Base-by-base conservation (phyloP, 2,113 vertebrate species). In the Pterocles gutturalis region DNA sequence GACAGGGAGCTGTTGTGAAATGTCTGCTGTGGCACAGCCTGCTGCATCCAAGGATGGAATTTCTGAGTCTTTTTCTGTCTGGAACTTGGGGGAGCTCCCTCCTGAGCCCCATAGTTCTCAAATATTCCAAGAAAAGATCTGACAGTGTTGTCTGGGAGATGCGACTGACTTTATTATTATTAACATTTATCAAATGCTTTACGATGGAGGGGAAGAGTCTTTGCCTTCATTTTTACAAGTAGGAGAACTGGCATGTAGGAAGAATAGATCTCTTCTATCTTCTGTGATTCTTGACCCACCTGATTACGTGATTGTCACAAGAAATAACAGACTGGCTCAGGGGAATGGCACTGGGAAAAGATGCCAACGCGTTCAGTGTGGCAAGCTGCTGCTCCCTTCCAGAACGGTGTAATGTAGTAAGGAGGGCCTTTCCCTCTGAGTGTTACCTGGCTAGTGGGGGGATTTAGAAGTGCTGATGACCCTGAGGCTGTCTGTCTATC, bases 261-360 rank as follows among this genome's bases (percentile, higher is more conserved):
- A 64, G 73, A 86, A 82, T 71, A 48, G 34, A 69, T 94, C 64
- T 94, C 55, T 87, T 92, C 88, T 66, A 17, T 95, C 79, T 95
- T 89, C 73, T 87, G 77, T 79, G 67, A 46, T 92, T 95, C 87
- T 61, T 95, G 89, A 92, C 94, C 90, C 95, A 95, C 83, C 89
- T 96, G 89, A 93, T 93, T 64, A 94, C 86, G 57, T 96, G 83
- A 84, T 88, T 89, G 92, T 89, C 90, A 57, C 0, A 3, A 84
- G 94, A 84, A 95, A 87, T 92, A 85, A 92, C 67, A 67, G 60
- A 45, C 34, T 79, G 92, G 77, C 95, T 93, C 88, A 75, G 96
- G 88, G 85, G 90, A 89, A 48, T 24, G 48, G 76, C 28, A 2
- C 38, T 7, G 34, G 55, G 77, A 83, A 58, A 62, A 38, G 76